Conservation (phyloP, 2,888 invertebrate species). For the Dicyrtoma fusca region DNA sequence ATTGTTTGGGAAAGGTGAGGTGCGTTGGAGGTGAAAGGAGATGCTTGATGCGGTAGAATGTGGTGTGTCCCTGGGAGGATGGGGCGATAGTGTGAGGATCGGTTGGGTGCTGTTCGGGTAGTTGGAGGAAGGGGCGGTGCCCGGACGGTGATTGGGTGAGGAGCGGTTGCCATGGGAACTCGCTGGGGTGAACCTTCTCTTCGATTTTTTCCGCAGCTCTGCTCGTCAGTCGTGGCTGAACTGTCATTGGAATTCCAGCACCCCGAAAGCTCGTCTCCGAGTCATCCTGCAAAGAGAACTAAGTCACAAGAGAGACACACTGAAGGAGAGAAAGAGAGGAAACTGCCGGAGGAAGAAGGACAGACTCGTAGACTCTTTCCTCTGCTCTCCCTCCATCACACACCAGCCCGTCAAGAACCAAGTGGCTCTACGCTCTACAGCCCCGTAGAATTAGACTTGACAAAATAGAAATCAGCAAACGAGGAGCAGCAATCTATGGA, state of each 20-base stretch:
- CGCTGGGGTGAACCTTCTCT: slow-evolving; percentile 56
- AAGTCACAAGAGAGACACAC: slow-evolving; percentile 6
- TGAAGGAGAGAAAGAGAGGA: no score
- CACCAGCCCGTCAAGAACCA: not conserved
- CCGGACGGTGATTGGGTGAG: slow-evolving; percentile 49
- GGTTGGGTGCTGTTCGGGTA: no score
- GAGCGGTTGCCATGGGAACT: slow-evolving; percentile 49
- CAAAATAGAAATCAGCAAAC: no score
- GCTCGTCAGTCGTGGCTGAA: slow-evolving; percentile 40
- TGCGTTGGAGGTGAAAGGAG: not conserved
- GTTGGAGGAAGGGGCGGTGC: slow-evolving; percentile 44
- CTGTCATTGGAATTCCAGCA: slow-evolving; percentile 38
- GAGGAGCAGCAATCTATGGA: no score
- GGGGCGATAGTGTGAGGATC: not conserved
- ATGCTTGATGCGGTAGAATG: not conserved
- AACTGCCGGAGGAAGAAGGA: no score
- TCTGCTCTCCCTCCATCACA: slow-evolving; percentile 9
- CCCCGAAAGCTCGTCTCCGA: slow-evolving; percentile 27
- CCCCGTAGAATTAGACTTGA: no score
- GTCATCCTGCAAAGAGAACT: slow-evolving; percentile 8
- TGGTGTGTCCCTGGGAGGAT: slow-evolving; percentile 6
- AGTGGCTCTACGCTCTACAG: no score
- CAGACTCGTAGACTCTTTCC: not conserved
- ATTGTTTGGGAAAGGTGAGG: no score
- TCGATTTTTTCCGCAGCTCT: slow-evolving; percentile 50